Base-by-base conservation (phyloP, 2,888 invertebrate species). In the Acanthoscelides obtectus region DNA sequence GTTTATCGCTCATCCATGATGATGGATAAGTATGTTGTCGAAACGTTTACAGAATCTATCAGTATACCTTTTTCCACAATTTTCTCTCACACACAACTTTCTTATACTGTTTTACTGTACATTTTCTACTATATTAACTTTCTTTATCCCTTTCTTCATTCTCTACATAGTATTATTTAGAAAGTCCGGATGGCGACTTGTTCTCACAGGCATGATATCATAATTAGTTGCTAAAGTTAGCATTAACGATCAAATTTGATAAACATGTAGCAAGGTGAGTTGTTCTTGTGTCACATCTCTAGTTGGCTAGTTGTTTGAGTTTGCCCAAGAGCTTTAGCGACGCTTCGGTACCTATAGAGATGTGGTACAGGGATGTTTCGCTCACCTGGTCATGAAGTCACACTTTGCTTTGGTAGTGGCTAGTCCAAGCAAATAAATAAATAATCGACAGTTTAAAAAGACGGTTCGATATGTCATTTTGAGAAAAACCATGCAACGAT, bases 151-250 rank as follows among this genome's bases (percentile, higher is more conserved):
- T 66, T 22, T 22, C 19, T 66, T 22, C 20, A 21, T 20, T 66
- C 66, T 66, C 21, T 66, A 21, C 22, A 27, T 70, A 72, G 70
- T 72, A 65, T 71, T 70, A 64, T 69, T 64, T 73, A 67, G 66
- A 67, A 67, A 64, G 71, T 67, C 69, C 72, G 66, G 69, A 71
- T 65, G 69, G 25, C 22, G 72, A 71, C 69, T 73, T 45, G 45
- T 45, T 69, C 70, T 69, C 68, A 67, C 70, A 73, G 71, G 72
- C 70, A 73, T 71, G 72, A 72, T 70, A 72, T 45, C 65, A 70
- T 68, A 68, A 45, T 68, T 72, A 72, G 72, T 72, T 68, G 68
- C 63, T 72, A 70, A 68, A 66, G 20, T 66, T 45, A 45, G 45
- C 45, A 45, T 45, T 45, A 45, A 45, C 45, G 27, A 45, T 69